These are phyloP conservation scores for Perccottus glenii DNA, from an alignment of 2,113 vertebrate species.

Conservation along the genomic window DNA sequence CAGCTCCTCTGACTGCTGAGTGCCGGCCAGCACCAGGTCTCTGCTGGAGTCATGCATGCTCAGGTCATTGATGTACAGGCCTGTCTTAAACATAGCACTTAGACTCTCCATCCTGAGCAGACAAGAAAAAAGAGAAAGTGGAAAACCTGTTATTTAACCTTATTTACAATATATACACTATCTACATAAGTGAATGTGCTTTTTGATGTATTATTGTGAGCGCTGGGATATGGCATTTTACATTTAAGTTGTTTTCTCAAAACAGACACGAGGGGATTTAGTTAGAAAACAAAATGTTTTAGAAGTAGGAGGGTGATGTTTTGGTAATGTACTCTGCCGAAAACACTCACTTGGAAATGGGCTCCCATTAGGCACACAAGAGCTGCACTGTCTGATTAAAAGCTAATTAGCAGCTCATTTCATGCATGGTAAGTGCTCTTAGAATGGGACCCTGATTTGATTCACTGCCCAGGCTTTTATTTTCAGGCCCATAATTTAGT, in stretches of 20 bases:
- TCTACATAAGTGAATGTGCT: conserved; percentile 14
- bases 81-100: conserved; percentile 79
- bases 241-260: conserved; percentile 40
- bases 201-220: conserved; percentile 10
- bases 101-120: conserved; percentile 79
- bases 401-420: conserved; percentile 79
- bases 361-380: conserved; percentile 76
- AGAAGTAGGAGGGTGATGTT: conserved; percentile 60
- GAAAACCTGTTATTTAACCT: neutral
- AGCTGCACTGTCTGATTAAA: conserved; percentile 77
- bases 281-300: conserved; percentile 59
- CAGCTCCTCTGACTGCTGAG: conserved; percentile 80
- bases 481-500: conserved; percentile 60
- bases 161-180: too few relatives aligned
- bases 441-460: conserved; percentile 69
- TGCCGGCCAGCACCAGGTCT: conserved; percentile 79
- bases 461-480: conserved; percentile 72
- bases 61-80: conserved; percentile 80
- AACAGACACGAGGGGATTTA: conserved; percentile 37
- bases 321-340: conserved; percentile 65
- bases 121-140: conserved; percentile 20
- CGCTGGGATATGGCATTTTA: conserved; percentile 31
- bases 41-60: conserved; percentile 83
- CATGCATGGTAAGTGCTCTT: conserved; percentile 74
- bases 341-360: conserved; percentile 74